Evolutionary conservation across 2,113 vertebrate species (phyloP).

Genomic region (Bothrops jararaca): DNA sequence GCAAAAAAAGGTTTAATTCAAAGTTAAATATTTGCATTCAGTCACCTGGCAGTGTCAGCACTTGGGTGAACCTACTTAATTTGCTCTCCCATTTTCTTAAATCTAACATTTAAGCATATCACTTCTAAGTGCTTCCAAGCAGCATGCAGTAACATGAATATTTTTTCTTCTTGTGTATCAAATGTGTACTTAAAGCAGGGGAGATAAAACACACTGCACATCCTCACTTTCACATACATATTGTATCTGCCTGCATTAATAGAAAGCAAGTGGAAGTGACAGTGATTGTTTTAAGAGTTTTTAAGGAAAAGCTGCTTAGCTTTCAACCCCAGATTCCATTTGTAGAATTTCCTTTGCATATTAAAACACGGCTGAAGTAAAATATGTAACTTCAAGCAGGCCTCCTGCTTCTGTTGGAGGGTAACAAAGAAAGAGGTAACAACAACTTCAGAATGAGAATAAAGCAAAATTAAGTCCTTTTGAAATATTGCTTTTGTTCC

Average conservation of each 20-base stretch:
- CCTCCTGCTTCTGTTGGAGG: constrained; percentile 22
- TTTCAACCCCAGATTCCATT: constrained; percentile 45
- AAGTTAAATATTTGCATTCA: constrained; percentile 6
- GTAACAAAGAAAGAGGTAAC: constrained; percentile 52
- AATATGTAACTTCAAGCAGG: constrained; percentile 51
- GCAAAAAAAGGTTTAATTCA: constrained; percentile 2
- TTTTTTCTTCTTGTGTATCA: background rate
- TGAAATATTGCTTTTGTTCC: background rate
- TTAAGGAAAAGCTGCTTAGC: constrained; percentile 10
- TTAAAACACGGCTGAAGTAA: constrained; percentile 32
- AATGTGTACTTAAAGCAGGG: background rate
- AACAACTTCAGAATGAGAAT: constrained; percentile 55
- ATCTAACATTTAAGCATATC: background rate
- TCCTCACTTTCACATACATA: background rate
- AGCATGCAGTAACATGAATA: background rate
- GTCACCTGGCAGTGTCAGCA: background rate
- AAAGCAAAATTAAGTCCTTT: constrained; percentile 25
- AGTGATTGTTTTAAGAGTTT: constrained; percentile 22
- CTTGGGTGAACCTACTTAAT: background rate
- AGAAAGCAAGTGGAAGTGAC: constrained; percentile 19
- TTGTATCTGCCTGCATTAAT: constrained; percentile 30
- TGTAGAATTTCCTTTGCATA: constrained; percentile 17
- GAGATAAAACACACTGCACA: background rate
- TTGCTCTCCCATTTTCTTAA: background rate
- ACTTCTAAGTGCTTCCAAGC: background rate